Conservation (phyloP, 1,140 invertebrate genomes). For the Lepidurus apus region DNA sequence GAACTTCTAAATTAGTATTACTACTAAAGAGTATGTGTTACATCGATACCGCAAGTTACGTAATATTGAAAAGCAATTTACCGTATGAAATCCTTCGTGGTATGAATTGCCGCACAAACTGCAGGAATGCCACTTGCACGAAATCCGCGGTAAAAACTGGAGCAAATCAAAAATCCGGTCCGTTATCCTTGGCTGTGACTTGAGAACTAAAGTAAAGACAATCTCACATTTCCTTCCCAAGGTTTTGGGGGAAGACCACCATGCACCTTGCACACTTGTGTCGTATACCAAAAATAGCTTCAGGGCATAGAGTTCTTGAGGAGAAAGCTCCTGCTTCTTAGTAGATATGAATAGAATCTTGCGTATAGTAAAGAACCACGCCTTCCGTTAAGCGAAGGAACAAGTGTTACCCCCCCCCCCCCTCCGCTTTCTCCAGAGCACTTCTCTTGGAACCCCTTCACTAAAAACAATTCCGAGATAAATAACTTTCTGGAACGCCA, state of each 20-base stretch:
- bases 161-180: neutral
- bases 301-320: neutral
- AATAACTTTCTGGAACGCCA: neutral
- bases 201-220: neutral
- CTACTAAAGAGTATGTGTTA: too few species aligned
- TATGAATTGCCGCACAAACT: too few species aligned
- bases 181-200: neutral
- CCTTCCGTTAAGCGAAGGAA: neutral
- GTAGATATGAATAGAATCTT: neutral
- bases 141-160: neutral
- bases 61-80: too few species aligned
- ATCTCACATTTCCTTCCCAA: neutral
- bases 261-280: neutral
- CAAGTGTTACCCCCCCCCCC: neutral
- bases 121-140: too few species aligned
- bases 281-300: neutral
- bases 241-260: constrained; percentile 5
- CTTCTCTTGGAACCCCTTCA: neutral
- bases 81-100: too few species aligned
- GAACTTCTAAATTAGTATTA: too few species aligned
- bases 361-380: neutral
- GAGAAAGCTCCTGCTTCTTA: neutral
- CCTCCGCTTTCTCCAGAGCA: neutral
- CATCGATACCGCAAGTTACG: too few species aligned
- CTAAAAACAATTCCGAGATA: neutral